Conservation (phyloP, 1,140 invertebrate species). For the Drosophila simulans region DNA sequence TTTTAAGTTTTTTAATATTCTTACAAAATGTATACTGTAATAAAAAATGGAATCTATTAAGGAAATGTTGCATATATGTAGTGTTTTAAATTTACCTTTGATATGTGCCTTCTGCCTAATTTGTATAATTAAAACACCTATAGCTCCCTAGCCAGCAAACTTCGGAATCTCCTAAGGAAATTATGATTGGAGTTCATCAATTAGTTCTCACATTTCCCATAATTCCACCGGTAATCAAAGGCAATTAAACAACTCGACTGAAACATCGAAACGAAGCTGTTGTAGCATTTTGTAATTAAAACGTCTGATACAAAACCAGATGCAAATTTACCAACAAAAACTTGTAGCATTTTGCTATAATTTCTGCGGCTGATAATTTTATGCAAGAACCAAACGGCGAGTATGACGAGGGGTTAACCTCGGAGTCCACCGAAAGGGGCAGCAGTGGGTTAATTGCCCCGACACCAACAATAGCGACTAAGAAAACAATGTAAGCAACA, state of each 20-base stretch:
- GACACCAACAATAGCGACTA: constrained; percentile 25
- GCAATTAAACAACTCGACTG: constrained; percentile 48
- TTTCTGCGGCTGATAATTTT: constrained; percentile 60
- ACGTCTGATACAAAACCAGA: constrained; percentile 55
- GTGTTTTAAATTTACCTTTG: too few relatives aligned
- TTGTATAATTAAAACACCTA: neutral
- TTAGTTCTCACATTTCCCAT: constrained; percentile 24
- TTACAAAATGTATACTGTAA: neutral
- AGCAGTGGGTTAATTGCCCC: constrained; percentile 23
- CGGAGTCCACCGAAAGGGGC: constrained; percentile 1
- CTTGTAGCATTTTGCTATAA: constrained; percentile 63
- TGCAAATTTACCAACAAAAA: constrained; percentile 57
- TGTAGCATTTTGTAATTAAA: constrained; percentile 57
- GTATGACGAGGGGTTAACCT: constrained; percentile 16
- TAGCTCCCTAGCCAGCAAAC: neutral
- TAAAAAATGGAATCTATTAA: too few relatives aligned
- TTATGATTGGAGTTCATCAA: constrained; percentile 36
- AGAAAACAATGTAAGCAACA: constrained; percentile 10
- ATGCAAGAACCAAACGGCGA: constrained; percentile 40
- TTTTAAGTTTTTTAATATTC: neutral
- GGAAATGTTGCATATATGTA: too few relatives aligned
- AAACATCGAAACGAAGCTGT: constrained; percentile 53
- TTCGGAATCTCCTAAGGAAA: constrained; percentile 1
- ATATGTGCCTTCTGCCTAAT: neutral
- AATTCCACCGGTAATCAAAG: constrained; percentile 34